These are phyloP conservation scores for Spizaetus ornatus DNA, from an alignment of 2,113 vertebrate species.

Conservation along the genomic window DNA sequence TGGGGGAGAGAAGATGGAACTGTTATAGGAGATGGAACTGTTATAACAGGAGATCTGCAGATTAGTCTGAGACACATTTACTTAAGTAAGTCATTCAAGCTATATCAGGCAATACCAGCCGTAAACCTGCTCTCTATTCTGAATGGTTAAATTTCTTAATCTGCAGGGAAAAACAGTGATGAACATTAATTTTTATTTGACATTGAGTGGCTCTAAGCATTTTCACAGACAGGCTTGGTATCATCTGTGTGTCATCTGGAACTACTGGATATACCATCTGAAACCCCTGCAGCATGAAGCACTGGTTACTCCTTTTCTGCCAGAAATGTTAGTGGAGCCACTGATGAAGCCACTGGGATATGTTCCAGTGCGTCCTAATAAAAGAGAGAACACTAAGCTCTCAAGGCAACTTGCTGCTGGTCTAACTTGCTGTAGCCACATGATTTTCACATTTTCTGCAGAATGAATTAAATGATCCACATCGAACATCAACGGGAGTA, in stretches of 20 bases:
- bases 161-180: background rate
- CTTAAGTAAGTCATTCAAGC: background rate
- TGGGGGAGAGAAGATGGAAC: background rate
- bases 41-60: background rate
- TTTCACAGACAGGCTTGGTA: background rate
- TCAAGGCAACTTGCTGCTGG: conserved; percentile 26
- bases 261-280: background rate
- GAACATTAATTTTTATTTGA: background rate
- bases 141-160: background rate
- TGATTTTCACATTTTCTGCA: conserved; percentile 46
- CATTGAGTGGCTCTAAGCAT: background rate
- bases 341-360: background rate
- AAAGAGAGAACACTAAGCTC: conserved; percentile 20
- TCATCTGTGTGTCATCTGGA: conserved; percentile 6
- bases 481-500: conserved; percentile 2
- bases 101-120: background rate
- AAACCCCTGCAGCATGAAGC: conserved; percentile 9
- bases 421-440: conserved; percentile 30
- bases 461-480: conserved; percentile 54
- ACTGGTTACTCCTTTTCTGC: background rate
- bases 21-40: background rate
- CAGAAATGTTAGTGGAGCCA: background rate
- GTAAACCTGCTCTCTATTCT: background rate
- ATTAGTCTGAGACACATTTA: background rate
- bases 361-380: conserved; percentile 33